A percentile compares a stretch with the other conserved stretches of the same genome.
Evolutionary conservation across 2,113 vertebrate genomes (phyloP).

Genomic region (Nycticebus coucang): DNA sequence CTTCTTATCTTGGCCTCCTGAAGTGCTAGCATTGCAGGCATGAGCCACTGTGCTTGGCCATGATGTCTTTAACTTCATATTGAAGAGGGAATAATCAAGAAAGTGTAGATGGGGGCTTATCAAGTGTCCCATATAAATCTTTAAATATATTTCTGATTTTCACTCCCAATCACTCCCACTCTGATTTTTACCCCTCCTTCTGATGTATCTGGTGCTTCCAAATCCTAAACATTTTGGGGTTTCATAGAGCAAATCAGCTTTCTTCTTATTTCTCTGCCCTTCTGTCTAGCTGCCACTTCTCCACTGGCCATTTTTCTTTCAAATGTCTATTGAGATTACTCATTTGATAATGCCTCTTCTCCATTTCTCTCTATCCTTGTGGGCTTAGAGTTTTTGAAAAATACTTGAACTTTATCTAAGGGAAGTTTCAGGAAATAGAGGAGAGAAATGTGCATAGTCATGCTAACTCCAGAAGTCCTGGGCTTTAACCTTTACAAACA

Average conservation of each 20-base stretch:
- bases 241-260: background rate
- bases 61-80: background rate
- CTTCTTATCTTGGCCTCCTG: too few species aligned
- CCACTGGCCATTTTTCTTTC: background rate
- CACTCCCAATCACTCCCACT: too few species aligned
- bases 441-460: background rate
- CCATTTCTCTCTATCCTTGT: background rate
- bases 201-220: background rate
- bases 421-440: background rate
- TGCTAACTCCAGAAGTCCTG: background rate
- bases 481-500: too few species aligned
- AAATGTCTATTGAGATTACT: background rate
- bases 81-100: background rate
- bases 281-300: background rate
- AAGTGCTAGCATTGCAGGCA: background rate
- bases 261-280: background rate
- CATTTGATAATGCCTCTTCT: background rate
- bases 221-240: background rate
- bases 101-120: background rate
- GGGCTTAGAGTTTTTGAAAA: background rate
- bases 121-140: background rate
- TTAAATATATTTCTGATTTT: background rate
- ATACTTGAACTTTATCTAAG: background rate
- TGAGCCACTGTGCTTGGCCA: too few species aligned
- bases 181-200: background rate